Conservation (phyloP, 2,113 vertebrate genomes). For the Carassius gibelio region DNA sequence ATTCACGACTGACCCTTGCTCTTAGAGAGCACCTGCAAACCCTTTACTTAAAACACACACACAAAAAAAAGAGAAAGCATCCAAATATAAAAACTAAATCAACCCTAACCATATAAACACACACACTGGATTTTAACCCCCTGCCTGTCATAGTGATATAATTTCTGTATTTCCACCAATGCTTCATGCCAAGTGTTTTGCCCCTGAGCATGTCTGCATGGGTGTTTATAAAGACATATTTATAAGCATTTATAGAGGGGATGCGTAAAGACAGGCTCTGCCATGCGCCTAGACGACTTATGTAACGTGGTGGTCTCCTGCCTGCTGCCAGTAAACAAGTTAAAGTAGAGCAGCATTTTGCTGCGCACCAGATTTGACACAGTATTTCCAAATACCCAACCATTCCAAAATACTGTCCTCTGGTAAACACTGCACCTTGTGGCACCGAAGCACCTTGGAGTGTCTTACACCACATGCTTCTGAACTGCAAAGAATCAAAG, state of each 20-base stretch:
- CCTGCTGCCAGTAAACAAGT: slow-evolving; percentile 41
- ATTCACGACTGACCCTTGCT: slow-evolving; percentile 25
- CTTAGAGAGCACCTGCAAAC: slow-evolving; percentile 29
- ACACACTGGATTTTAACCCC: slow-evolving; percentile 2
- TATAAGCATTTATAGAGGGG: slow-evolving; percentile 1
- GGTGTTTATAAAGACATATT: background rate
- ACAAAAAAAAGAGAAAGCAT: slow-evolving; percentile 15
- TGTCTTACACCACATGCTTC: background rate
- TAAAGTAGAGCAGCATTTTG: slow-evolving; percentile 16
- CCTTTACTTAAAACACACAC: slow-evolving; percentile 20
- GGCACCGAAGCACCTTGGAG: background rate
- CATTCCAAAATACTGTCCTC: background rate
- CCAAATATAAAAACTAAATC: slow-evolving; percentile 17
- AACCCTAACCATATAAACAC: background rate
- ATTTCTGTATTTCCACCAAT: background rate
- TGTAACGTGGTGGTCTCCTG: slow-evolving; percentile 32
- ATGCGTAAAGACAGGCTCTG: slow-evolving; percentile 21
- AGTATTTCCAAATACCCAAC: slow-evolving; percentile 33
- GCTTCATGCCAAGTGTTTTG: background rate
- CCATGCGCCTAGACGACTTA: slow-evolving; percentile 45
- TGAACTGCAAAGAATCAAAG: slow-evolving; percentile 11
- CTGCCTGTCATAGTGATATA: slow-evolving; percentile 7
- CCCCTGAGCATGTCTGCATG: background rate
- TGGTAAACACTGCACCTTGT: background rate
- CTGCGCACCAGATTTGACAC: background rate